These are phyloP conservation scores for Mus caroli DNA, from an alignment of 2,797 vertebrate species.

Conservation along the genomic window DNA sequence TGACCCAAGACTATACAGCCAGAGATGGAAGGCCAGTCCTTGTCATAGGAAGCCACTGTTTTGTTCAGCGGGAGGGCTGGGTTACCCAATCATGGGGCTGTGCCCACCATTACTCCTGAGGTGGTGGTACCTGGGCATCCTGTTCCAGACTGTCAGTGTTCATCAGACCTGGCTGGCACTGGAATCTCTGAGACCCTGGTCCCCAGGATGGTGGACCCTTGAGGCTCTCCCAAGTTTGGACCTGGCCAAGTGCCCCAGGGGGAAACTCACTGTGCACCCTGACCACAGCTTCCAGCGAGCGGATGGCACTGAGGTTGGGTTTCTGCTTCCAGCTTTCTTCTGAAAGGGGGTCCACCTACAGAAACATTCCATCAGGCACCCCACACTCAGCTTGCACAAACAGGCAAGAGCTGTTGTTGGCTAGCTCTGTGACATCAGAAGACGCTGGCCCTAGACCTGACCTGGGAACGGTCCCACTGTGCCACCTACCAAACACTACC, in stretches of 20 bases:
- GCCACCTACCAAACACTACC: not conserved
- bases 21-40: not conserved
- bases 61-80: not conserved
- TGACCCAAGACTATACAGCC: not conserved
- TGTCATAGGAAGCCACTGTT: not conserved
- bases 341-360: conserved; percentile 93
- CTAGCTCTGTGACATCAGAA: not conserved
- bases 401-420: not conserved
- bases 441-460: not conserved
- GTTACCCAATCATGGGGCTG: not conserved
- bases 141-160: not conserved
- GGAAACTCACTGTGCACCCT: conserved; percentile 95
- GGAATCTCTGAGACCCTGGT: not conserved
- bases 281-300: conserved; percentile 94
- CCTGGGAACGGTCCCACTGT: not conserved
- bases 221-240: not conserved
- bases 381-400: not conserved
- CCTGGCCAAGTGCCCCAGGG: not conserved
- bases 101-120: not conserved
- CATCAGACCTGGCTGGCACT: not conserved
- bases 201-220: not conserved
- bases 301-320: conserved; percentile 93
- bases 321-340: conserved; percentile 94
- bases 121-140: not conserved
- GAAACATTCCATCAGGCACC: not conserved